Evolutionary conservation across 2,113 vertebrate species (phyloP), one percentile per base, ranked within the genome.

Genomic region (Cottus gobio): DNA sequence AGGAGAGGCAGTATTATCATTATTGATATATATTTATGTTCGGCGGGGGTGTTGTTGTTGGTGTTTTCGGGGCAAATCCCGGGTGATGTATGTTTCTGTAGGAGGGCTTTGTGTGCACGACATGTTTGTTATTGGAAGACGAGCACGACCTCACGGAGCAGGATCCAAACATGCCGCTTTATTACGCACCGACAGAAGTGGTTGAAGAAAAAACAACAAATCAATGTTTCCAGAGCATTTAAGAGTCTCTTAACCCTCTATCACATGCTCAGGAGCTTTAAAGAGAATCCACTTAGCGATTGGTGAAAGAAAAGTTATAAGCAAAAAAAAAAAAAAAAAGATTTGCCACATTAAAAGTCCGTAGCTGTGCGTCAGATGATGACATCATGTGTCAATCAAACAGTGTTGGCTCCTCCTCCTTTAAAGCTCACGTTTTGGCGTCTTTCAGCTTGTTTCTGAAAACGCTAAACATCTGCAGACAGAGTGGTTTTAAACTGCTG

Each of bases 121-220:
- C 65, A 70, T 87, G 69, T 83, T 89, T 85, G 73, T 78, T 83
- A 75, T 72, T 73, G 12, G 68, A 82, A 74, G 80, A 77, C 87
- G 85, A 87, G 69, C 87, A 83, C 83, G 26, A 46, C 60, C 5
- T 5, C 48, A 42, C 30, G 69, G 67, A 64, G 7, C 31, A 63
- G 39, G 69, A 61, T 56, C 74, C 56, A 72, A 28, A 58, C n/a
- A 52, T 31, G 37, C 4, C 30, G 34, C 42, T 64, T 64, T 28
- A 36, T 48, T 8, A 26, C 62, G 34, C 28, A 57, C n/a, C n/a
- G n/a, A n/a, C n/a, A n/a, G n/a, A 22, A 71, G 31, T 3, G 6
- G 16, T 52, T 61, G 10, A 10, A 6, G 37, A 42, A 42, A 42
- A 42, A 8, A 42, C 2, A 13, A 42, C 12, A 42, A 42, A 42